phyloP scores from a whole-genome alignment of 2,888 invertebrate species.

The Diachrysia chrysitis region DNA sequence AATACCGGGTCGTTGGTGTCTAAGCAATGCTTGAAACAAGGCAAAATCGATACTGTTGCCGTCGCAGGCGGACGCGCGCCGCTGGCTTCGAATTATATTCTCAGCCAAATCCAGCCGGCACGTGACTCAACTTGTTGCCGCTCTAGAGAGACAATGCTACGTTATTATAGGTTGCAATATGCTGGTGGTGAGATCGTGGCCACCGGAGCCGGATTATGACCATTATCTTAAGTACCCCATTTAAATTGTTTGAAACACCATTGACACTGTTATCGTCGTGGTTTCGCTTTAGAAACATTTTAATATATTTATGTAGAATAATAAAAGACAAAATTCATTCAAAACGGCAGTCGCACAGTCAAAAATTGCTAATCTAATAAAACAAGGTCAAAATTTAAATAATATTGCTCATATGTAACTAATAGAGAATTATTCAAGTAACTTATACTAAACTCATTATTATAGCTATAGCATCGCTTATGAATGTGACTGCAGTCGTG shows the following conservation, averaged over 20 bases:
- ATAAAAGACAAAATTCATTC: neutral
- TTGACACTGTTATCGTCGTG: slow-evolving; percentile 45
- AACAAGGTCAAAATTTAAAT: neutral
- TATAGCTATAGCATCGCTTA: slow-evolving; percentile 48
- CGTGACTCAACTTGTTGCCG: slow-evolving; percentile 89
- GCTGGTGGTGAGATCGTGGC: slow-evolving; percentile 51
- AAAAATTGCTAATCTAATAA: neutral
- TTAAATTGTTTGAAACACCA: slow-evolving; percentile 52
- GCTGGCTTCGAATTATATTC: slow-evolving; percentile 82
- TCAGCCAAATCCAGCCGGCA: slow-evolving; percentile 80
- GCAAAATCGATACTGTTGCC: slow-evolving; percentile 83
- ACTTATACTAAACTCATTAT: neutral
- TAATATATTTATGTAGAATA: slow-evolving; percentile 20
- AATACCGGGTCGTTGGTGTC: slow-evolving; percentile 69
- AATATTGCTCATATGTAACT: neutral
- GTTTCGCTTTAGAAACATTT: slow-evolving; percentile 39
- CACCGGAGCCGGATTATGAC: slow-evolving; percentile 58
- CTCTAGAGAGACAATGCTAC: slow-evolving; percentile 65
- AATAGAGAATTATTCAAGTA: neutral
- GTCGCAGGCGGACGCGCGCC: slow-evolving; percentile 83
- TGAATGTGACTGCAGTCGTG: slow-evolving; percentile 49
- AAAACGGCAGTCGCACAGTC: too few species aligned
- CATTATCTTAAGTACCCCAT: slow-evolving; percentile 53
- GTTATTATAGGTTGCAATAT: slow-evolving; percentile 61
- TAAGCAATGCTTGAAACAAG: slow-evolving; percentile 79